phyloP scores from a whole-genome alignment of 2,888 invertebrate species.

The Perizoma affinitatum region DNA sequence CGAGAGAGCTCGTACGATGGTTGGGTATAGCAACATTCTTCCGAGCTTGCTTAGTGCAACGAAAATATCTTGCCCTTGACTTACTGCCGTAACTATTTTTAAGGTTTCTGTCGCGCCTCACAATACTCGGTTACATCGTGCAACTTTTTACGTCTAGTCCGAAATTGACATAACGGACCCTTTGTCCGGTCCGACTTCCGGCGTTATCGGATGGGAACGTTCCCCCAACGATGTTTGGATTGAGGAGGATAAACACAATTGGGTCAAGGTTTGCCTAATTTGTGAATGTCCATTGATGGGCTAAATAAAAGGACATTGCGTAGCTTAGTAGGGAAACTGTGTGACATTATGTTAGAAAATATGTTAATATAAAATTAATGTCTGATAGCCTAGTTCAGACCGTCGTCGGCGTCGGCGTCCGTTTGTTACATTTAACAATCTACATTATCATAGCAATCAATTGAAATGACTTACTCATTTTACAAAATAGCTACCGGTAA shows the following conservation, averaged over 20 bases:
- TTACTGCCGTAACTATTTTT: constrained; percentile 48
- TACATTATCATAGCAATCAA: background rate
- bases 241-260: constrained; percentile 68
- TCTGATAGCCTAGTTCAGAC: constrained; percentile 26
- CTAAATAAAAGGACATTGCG: constrained; percentile 56
- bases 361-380: constrained; percentile 25
- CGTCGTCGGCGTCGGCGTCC: constrained; percentile 13
- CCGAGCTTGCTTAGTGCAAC: constrained; percentile 1
- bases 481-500: too few species aligned
- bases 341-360: constrained; percentile 25
- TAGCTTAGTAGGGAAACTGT: constrained; percentile 28
- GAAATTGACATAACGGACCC: constrained; percentile 69
- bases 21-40: constrained; percentile 9
- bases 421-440: constrained; percentile 8
- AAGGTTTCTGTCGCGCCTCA: constrained; percentile 52
- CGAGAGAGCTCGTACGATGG: constrained; percentile 22
- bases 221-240: constrained; percentile 51
- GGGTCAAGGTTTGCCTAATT: constrained; percentile 71
- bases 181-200: constrained; percentile 74
- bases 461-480: too few species aligned
- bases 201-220: constrained; percentile 70
- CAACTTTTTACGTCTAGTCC: constrained; percentile 50
- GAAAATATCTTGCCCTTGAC: constrained; percentile 46
- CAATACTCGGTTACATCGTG: constrained; percentile 41
- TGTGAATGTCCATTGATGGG: constrained; percentile 57